Base-by-base conservation (phyloP, 2,888 invertebrate genomes). In the Nipponacmea schrenckii region DNA sequence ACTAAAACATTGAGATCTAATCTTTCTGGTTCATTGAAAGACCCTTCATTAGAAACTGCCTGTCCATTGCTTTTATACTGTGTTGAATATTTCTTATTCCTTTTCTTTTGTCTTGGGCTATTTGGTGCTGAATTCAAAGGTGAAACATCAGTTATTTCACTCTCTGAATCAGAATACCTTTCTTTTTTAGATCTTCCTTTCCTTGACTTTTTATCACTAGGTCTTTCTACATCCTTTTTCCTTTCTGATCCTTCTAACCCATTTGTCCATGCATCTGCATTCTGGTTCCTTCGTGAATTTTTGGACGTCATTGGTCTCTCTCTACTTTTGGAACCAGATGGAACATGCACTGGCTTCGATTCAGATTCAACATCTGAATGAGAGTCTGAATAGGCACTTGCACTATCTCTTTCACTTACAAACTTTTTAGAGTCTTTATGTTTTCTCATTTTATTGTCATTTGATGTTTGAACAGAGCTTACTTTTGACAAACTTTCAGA, bases 91-190 rank as follows among this genome's bases (percentile, higher is more conserved):
- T 64, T 67, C 17, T 66, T 31, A 46, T 67, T 17, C 24, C 66
- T 71, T 15, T 39, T 24, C 8, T 64, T 63, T 39, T 70, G 24
- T 66, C 62, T 64, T 68, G 82, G 82, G 69, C 80, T 80, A 26
- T 71, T 73, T 20, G 83, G 78, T 20, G 83, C 82, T 46, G 84
- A 84, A 24, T 80, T 77, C 31, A 86, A 74, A 12, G 86, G 83
- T 27, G 86, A 86, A 15, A 86, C 86, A 77, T 86, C 86, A 17
- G 86, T 86, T 69, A 86, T 85, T 72, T 86, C 86, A 82, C 84
- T 85, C 74, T 85, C 84, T 66, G 84, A 82, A 45, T 77, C 75
- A 62, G 80, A 81, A 79, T 66, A 72, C 74, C 50, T 73, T 73
- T 17, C 75, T 66, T 67, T 62, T 74, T 44, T 68, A 12, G 73